Evolutionary conservation across 2,113 vertebrate genomes (phyloP).

Genomic region (Upupa epops): DNA sequence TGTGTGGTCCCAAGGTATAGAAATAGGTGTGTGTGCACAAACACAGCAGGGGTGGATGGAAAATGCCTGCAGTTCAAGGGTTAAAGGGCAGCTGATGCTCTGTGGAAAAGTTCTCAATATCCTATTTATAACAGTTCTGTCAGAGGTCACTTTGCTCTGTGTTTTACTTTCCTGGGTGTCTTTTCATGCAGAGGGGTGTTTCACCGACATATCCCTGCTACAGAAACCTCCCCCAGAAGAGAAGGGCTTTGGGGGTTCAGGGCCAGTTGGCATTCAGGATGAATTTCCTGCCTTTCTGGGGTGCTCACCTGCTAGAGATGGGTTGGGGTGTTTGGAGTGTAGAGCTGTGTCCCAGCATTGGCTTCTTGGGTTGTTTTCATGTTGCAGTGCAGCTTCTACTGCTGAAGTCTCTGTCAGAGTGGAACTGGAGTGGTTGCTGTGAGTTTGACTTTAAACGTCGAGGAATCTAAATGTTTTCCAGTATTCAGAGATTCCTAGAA

Average conservation of each 20-base stretch:
- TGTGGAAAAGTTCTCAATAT: constrained; percentile 72
- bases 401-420: not conserved
- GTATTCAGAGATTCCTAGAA: too few relatives aligned
- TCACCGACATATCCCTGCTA: not conserved
- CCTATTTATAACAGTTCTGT: constrained; percentile 76
- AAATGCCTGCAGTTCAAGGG: not conserved
- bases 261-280: not conserved
- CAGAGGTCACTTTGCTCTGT: constrained; percentile 63
- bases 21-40: not conserved
- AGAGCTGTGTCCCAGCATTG: too few relatives aligned
- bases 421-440: not conserved
- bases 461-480: not conserved
- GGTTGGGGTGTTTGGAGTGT: not conserved
- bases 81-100: constrained; percentile 70
- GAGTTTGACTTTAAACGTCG: not conserved
- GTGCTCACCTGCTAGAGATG: fast-evolving
- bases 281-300: not conserved
- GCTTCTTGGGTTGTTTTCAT: not conserved
- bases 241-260: not conserved
- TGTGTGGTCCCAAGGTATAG: too few relatives aligned
- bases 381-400: not conserved
- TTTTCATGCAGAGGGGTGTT: constrained; percentile 65
- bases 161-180: constrained; percentile 59
- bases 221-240: not conserved
- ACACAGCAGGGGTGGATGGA: not conserved